These are phyloP conservation scores for Dasypogon diadema DNA, from an alignment of 2,888 invertebrate species.

Conservation along the genomic window DNA sequence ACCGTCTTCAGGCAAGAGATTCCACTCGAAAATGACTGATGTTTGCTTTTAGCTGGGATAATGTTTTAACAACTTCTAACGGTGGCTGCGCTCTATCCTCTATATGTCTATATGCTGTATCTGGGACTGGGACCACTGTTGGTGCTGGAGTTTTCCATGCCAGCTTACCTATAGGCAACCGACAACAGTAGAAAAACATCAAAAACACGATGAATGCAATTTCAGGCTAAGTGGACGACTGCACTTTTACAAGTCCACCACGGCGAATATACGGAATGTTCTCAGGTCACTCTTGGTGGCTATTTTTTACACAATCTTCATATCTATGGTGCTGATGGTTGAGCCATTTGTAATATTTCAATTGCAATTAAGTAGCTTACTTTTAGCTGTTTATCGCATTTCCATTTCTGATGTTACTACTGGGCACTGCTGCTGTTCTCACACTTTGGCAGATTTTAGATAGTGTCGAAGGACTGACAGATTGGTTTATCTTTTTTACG, in stretches of 20 bases:
- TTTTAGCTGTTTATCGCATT: neutral
- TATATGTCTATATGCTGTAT: neutral
- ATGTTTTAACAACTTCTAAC: constrained; percentile 47
- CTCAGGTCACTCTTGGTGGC: constrained; percentile 21
- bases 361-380: constrained; percentile 31
- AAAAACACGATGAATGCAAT: constrained; percentile 42
- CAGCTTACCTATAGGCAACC: constrained; percentile 1
- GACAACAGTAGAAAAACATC: constrained; percentile 15
- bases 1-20: constrained; percentile 21
- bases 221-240: constrained; percentile 39
- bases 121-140: neutral
- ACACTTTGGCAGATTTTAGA: no score
- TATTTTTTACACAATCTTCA: neutral
- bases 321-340: constrained; percentile 9
- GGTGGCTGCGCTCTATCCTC: constrained; percentile 22
- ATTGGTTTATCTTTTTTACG: no score
- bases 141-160: neutral
- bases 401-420: neutral
- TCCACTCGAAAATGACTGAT: constrained; percentile 49
- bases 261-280: neutral
- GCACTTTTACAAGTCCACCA: neutral
- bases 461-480: no score
- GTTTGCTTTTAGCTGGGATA: constrained; percentile 46
- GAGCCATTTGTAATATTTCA: constrained; percentile 42
- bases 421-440: neutral